A percentile compares a stretch with the other conserved stretches of the same genome.
These are phyloP conservation scores for Bombus waltoni DNA, from an alignment of 1,140 invertebrate genomes.

Conservation along the genomic window DNA sequence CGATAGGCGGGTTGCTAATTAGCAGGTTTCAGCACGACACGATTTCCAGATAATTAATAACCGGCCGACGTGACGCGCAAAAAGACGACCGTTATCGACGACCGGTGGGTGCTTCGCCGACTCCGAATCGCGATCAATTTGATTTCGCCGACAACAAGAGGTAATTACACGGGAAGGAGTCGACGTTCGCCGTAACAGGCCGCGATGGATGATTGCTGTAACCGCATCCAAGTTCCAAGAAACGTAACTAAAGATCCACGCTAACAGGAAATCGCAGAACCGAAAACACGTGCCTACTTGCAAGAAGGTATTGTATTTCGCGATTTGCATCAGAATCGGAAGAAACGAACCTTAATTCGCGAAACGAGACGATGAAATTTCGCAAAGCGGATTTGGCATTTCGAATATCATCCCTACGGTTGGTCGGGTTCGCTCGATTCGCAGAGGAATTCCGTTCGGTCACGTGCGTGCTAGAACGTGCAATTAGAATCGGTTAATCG, in stretches of 20 bases:
- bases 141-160: slow-evolving; percentile 21
- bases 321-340: neutral
- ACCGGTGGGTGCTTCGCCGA: neutral
- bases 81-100: slow-evolving; percentile 41
- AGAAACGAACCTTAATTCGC: no score
- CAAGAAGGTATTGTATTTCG: no score
- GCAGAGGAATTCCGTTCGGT: neutral
- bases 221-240: neutral
- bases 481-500: slow-evolving; percentile 56
- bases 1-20: slow-evolving; percentile 31
- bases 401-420: neutral
- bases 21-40: slow-evolving; percentile 2
- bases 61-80: slow-evolving; percentile 15
- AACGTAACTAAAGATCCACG: neutral
- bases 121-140: slow-evolving; percentile 37
- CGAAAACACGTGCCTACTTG: no score
- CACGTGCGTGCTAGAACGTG: slow-evolving; percentile 50
- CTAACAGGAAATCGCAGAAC: no score
- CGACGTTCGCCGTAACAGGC: neutral
- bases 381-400: neutral
- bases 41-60: slow-evolving; percentile 51
- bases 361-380: neutral
- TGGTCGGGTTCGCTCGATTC: slow-evolving; percentile 18
- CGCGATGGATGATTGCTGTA: neutral
- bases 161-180: slow-evolving; percentile 17